These are phyloP conservation scores for Eugnorisma glareosa DNA, from an alignment of 2,888 invertebrate species.

Conservation along the genomic window DNA sequence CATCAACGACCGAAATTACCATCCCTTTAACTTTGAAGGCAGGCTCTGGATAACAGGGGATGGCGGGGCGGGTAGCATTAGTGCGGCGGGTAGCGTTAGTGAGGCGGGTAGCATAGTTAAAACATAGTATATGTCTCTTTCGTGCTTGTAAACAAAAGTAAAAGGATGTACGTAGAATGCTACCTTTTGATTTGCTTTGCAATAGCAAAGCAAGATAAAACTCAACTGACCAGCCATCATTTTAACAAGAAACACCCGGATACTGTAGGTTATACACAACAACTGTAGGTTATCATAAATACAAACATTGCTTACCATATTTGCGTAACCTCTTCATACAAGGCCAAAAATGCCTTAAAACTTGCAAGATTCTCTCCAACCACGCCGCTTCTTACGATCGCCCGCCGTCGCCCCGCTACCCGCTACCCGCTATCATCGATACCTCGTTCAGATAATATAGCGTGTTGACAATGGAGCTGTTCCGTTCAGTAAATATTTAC, in stretches of 20 bases:
- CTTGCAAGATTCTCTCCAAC: too few relatives aligned
- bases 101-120: too few relatives aligned
- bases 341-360: background rate
- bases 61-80: background rate
- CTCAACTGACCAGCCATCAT: background rate
- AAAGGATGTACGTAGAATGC: background rate
- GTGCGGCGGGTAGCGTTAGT: background rate
- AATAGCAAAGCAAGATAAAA: background rate
- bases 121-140: background rate
- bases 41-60: background rate
- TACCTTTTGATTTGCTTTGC: background rate
- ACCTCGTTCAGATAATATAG: background rate
- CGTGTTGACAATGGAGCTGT: slow-evolving; percentile 22
- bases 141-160: background rate
- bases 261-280: background rate
- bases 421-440: background rate
- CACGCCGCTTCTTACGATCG: background rate
- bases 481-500: slow-evolving; percentile 47
- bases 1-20: slow-evolving; percentile 20
- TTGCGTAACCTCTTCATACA: background rate
- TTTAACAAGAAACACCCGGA: background rate
- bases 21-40: slow-evolving; percentile 14
- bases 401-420: background rate
- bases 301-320: background rate
- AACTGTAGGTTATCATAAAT: background rate